Base-by-base conservation (phyloP, 2,113 vertebrate species). In the Gallinago paraguaiae region DNA sequence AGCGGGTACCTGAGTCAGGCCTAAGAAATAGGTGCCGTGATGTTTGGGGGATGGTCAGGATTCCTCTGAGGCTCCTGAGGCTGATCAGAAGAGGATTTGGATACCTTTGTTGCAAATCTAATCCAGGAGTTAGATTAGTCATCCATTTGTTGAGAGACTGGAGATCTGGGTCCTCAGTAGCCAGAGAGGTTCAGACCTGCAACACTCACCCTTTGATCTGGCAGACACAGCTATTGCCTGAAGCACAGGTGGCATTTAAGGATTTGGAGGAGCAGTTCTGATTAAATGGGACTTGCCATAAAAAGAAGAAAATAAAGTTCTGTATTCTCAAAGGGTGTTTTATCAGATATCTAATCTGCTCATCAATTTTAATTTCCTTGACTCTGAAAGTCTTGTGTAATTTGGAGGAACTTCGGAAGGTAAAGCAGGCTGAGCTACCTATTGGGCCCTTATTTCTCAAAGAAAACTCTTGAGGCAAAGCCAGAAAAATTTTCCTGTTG, bases 361-460 rank as follows among this genome's bases (percentile, higher is more conserved):
- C 27, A 84, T 83, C 51, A 57, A 4, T 92, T 96, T 86, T 92
- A 64, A 92, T 96, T 95, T 93, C 72, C 77, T 81, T 93, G 69
- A 30, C 45, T 81, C 23, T 82, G 51, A 82, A 46, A 86, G 48
- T 43, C 79, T 78, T 91, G 18, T 72, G 33, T 87, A 85, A 70
- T 50, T 76, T 45, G 70, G 37, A 93, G 77, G 50, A 94, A 77
- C 71, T 93, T 61, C 45, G 57, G 60, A 75, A 88, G 35, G 60
- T 84, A 53, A 82, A 91, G 69, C 20, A 91, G 76, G 43, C 51
- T 84, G 65, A 93, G 37, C 31, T 82, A 61, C 78, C 54, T 39
- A 35, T 30, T 61, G 48, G 84, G 48, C 77, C 61, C 33, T 57
- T 91, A 65, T 35, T 76, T 86, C 53, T 86, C 53, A 86, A 57